Base-by-base conservation (phyloP, 2,797 vertebrate species). In the Tympanoctomys barrerae region DNA sequence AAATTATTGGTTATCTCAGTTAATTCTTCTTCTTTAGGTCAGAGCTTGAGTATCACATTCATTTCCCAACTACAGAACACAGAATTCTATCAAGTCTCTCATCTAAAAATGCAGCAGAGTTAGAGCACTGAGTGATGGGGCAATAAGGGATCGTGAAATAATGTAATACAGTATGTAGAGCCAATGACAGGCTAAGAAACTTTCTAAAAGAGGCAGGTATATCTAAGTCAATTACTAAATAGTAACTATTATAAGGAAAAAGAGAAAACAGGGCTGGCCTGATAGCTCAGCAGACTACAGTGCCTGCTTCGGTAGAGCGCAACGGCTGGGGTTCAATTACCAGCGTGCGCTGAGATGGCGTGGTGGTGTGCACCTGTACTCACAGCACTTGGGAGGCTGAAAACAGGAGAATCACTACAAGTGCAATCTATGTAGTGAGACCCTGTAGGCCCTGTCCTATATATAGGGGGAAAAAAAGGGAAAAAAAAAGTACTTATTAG, bases 21-120 rank as follows among this genome's bases (percentile, higher is more conserved):
- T 92, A 94, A 94, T 82, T 89, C 80, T 92, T 22, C 33, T 94
- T 22, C 33, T 94, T 79, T 71, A 93, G 68, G 39, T 59, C 33
- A 93, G 13, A 83, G 19, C 11, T 62, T 87, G 26, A 73, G 13
- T 87, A 68, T 52, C 49, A 61, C 64, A 91, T 85, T 88, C 54
- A 75, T 92, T 95, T 59, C 46, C 71, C 62, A 89, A 54, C 71
- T 28, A 75, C 24, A 75, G 33, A 52, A 71, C 28, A 89, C 0
- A 82, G 39, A 96, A 87, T 78, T 89, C n/a, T 90, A 39, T 90
- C 31, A 93, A 68, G 52, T 70, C 12, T 88, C 68, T 90, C 87
- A 83, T 93, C 84, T 86, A 83, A 46, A 61, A 95, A 83, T 9
- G n/a, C 42, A 85, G 49, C 42, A 42, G 42, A 82, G 42, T 82